Conservation (phyloP, 2,797 vertebrate species). For the Huso huso region DNA sequence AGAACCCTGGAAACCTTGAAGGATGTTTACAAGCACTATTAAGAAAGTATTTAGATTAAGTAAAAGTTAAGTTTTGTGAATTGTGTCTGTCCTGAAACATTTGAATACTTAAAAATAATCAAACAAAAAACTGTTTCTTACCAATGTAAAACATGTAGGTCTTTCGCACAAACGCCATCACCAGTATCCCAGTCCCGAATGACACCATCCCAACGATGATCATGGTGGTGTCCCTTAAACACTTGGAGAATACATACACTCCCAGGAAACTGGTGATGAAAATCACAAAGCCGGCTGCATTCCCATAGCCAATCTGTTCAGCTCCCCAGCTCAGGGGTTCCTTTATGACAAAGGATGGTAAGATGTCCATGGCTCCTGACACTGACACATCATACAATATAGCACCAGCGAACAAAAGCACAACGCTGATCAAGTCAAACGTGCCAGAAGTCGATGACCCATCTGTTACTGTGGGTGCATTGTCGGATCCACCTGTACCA, state of each 20-base stretch:
- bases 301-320: slow-evolving; percentile 74
- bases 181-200: slow-evolving; percentile 72
- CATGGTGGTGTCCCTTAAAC: slow-evolving; percentile 63
- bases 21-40: too few species aligned
- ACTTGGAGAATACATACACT: slow-evolving; percentile 69
- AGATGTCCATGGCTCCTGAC: slow-evolving; percentile 64
- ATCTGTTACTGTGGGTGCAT: too few species aligned
- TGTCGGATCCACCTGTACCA: too few species aligned
- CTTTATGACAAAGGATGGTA: slow-evolving; percentile 71
- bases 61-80: too few species aligned
- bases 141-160: slow-evolving; percentile 79
- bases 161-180: slow-evolving; percentile 75
- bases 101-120: not conserved
- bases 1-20: too few species aligned
- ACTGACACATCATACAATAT: slow-evolving; percentile 73
- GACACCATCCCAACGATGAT: slow-evolving; percentile 81
- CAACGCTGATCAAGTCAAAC: slow-evolving; percentile 39
- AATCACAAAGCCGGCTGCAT: slow-evolving; percentile 70
- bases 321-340: slow-evolving; percentile 77
- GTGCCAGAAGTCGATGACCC: not conserved
- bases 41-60: too few species aligned
- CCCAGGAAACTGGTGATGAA: slow-evolving; percentile 88
- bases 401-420: slow-evolving; percentile 63
- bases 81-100: too few species aligned
- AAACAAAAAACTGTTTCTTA: slow-evolving; percentile 44